phyloP scores from a whole-genome alignment of 92 coral and sea anemone species.

The Scolanthus callimorphus region DNA sequence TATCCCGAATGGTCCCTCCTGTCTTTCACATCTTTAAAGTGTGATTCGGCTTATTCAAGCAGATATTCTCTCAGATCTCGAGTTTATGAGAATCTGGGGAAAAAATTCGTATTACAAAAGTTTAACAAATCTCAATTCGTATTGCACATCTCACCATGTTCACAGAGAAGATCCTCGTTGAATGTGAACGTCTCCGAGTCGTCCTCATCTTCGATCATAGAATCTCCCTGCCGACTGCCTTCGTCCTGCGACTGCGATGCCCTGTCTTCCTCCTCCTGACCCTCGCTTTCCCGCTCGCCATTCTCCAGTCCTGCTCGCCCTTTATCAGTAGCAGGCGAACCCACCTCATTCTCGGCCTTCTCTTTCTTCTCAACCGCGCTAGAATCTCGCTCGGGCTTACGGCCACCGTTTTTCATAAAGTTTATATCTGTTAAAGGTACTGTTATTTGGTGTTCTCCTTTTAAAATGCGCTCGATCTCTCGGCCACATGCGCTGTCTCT shows the following conservation, averaged over 20 bases:
- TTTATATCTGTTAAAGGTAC: too few species aligned
- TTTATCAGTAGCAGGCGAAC: not conserved
- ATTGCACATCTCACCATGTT: conserved; percentile 81
- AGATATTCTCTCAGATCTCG: too few species aligned
- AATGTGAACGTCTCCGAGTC: conserved; percentile 37
- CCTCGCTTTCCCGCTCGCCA: conserved; percentile 2
- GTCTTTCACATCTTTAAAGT: too few species aligned
- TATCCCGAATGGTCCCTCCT: too few species aligned
- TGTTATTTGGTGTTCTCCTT: not conserved
- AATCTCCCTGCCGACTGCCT: not conserved
- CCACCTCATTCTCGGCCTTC: not conserved
- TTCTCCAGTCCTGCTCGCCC: conserved; percentile 5
- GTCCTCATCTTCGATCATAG: conserved; percentile 25
- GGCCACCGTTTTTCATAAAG: not conserved
- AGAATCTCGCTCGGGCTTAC: not conserved
- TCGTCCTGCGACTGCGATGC: conserved; percentile 35
- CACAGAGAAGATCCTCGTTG: conserved; percentile 89
- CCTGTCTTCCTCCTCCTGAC: conserved; percentile 10
- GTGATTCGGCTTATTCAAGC: too few species aligned
- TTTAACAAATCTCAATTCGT: too few species aligned
- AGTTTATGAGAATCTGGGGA: too few species aligned
- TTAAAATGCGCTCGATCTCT: not conserved
- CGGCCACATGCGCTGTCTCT: not conserved
- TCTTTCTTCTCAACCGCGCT: conserved; percentile 6
- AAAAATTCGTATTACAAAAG: too few species aligned